Percentiles rank a stretch among this genome's conserved stretches.
Evolutionary conservation across 2,113 vertebrate species (phyloP).

Genomic region (Anas platyrhynchos): DNA sequence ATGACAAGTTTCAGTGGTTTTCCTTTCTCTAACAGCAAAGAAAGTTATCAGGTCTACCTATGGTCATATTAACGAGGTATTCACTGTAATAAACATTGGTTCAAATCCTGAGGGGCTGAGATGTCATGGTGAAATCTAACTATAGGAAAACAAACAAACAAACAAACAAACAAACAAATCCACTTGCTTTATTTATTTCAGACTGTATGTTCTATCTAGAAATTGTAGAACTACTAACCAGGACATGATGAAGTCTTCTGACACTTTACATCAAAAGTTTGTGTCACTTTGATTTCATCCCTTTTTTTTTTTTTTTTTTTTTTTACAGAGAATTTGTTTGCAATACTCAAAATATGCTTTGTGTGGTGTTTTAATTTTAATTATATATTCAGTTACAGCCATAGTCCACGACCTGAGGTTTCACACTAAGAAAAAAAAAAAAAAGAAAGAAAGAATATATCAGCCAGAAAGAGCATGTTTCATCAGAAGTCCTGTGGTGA

Average conservation of each 20-base stretch:
- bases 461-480: conserved; percentile 42
- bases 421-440: conserved; percentile 55
- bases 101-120: too few relatives aligned
- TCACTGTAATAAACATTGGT: not conserved
- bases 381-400: conserved; percentile 57
- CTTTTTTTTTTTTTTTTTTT: not conserved
- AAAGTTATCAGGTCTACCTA: not conserved
- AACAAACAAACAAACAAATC: not conserved
- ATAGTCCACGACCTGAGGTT: conserved; percentile 25
- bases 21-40: not conserved
- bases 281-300: not conserved
- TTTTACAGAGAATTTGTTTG: conserved; percentile 14
- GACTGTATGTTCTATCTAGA: not conserved
- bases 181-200: not conserved
- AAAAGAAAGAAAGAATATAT: conserved; percentile 4
- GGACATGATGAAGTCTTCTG: not conserved
- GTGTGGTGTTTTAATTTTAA: conserved; percentile 57
- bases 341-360: not conserved
- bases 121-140: not conserved
- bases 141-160: too few relatives aligned
- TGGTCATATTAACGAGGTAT: not conserved
- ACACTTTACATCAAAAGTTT: not conserved
- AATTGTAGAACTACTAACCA: not conserved
- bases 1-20: not conserved
- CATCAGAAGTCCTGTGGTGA: conserved; percentile 52